Base-by-base conservation (phyloP, 64 coral and sea anemone species). In the Hydrozoanthus tunicans region DNA sequence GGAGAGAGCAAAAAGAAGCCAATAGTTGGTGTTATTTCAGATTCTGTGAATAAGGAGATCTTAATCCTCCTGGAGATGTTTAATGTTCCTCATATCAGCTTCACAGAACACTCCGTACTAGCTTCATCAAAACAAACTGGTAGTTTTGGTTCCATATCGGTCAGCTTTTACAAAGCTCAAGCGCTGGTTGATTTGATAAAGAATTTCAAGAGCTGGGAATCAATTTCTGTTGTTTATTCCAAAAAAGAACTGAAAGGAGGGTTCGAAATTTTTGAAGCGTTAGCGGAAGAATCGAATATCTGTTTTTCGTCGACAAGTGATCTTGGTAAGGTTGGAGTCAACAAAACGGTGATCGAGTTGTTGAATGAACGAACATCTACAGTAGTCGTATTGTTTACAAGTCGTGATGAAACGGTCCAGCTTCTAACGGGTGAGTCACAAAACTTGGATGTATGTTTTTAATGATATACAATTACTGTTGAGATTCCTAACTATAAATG, bases 131-230 rank as follows among this genome's bases (percentile, higher is more conserved):
- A 73, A 89, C 13, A 70, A 59, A 14, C 83, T 6, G 54, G 56
- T 72, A 55, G 32, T 54, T 96, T 96, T 66, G 83, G 82, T 32
- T 89, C 92, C 11, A 51, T 91, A 9, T 93, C 92, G 3, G 53
- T 93, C 12, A 56, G 82, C 13, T 94, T 82, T 73, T 94, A 96
- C 78, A 89, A 85, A 78, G 89, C 95, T 60, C 58, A 75, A 4
- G 92, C 95, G 5, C 82, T 96, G 11, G 69, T 93, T 65, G 92
- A 93, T 67, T 93, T 96, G 8, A 72, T 96, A 14, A 91, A 79
- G 56, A 89, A 81, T 69, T 96, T 96, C 69, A 69, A 79, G 26
- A 73, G 55, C 2, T 96, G 95, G 95, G 68, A 66, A 4, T 91
- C 95, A 3, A 89, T 96, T 0, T 89, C 89, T 15, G 81, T 92